Evolutionary conservation across 1,140 invertebrate genomes (phyloP).

Genomic region (Cotesia chilonis): DNA sequence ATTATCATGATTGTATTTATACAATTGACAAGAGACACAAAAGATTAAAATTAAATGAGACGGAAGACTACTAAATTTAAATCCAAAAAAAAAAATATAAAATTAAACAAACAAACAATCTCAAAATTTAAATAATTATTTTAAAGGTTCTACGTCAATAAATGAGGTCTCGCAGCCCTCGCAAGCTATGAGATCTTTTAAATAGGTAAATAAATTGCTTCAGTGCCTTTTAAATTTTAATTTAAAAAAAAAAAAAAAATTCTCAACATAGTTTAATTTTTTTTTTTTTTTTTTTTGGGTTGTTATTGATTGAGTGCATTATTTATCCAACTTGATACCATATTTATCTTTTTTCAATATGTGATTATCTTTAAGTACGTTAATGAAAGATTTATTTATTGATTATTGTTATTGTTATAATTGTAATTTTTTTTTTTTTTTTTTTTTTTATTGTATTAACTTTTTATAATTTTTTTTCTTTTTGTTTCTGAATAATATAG

Average conservation of each 20-base stretch:
- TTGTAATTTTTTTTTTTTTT: background rate
- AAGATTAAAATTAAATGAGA: background rate
- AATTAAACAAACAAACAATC: too few species aligned
- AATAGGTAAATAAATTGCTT: too few species aligned
- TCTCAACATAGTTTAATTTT: too few species aligned
- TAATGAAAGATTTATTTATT: background rate
- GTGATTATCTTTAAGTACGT: background rate
- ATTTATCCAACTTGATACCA: background rate
- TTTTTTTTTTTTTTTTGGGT: too few species aligned
- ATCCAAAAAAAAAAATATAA: too few species aligned
- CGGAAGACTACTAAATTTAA: background rate
- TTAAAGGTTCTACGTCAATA: too few species aligned
- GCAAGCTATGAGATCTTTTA: too few species aligned
- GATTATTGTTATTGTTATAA: conserved; percentile 4
- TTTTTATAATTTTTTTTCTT: background rate
- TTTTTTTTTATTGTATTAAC: background rate
- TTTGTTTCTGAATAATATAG: background rate
- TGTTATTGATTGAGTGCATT: background rate
- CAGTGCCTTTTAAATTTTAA: too few species aligned
- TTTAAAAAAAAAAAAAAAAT: too few species aligned
- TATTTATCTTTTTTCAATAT: background rate
- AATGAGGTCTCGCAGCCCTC: too few species aligned
- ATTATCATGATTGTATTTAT: background rate
- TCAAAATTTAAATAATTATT: too few species aligned
- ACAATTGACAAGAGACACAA: background rate